Evolutionary conservation across 2,888 invertebrate genomes (phyloP).

Genomic region (Cataglyphis cursor): DNA sequence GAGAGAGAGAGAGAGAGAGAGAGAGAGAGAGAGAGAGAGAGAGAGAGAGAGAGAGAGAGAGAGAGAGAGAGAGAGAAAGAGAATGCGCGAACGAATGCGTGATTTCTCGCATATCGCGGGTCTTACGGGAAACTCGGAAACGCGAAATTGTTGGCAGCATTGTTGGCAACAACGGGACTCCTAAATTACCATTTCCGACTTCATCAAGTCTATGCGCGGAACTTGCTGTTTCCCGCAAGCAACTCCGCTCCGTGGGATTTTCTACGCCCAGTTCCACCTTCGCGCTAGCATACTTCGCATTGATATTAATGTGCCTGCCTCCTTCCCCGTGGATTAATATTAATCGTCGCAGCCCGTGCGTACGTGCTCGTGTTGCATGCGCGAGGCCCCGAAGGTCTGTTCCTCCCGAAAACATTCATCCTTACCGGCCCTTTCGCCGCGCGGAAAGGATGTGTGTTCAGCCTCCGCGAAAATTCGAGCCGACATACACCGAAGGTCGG

Average conservation of each 20-base stretch:
- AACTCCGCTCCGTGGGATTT: conserved; percentile 35
- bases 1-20: no score
- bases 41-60: no score
- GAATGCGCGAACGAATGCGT: neutral
- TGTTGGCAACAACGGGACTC: conserved; percentile 44
- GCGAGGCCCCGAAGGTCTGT: conserved; percentile 64
- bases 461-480: conserved; percentile 70
- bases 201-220: conserved; percentile 44
- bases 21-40: no score
- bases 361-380: conserved; percentile 66
- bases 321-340: conserved; percentile 79
- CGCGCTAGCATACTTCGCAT: conserved; percentile 64
- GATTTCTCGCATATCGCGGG: conserved; percentile 28
- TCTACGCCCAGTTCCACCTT: conserved; percentile 38
- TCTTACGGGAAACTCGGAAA: conserved; percentile 35
- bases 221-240: conserved; percentile 29
- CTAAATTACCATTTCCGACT: conserved; percentile 67
- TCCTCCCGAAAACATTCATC: conserved; percentile 74
- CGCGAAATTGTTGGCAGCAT: conserved; percentile 51
- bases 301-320: conserved; percentile 80
- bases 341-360: conserved; percentile 75
- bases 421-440: conserved; percentile 54
- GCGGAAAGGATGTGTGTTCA: conserved; percentile 63
- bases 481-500: conserved; percentile 63
- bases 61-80: no score